phyloP scores from a whole-genome alignment of 2,113 vertebrate genomes.

The Mustelus asterias region DNA sequence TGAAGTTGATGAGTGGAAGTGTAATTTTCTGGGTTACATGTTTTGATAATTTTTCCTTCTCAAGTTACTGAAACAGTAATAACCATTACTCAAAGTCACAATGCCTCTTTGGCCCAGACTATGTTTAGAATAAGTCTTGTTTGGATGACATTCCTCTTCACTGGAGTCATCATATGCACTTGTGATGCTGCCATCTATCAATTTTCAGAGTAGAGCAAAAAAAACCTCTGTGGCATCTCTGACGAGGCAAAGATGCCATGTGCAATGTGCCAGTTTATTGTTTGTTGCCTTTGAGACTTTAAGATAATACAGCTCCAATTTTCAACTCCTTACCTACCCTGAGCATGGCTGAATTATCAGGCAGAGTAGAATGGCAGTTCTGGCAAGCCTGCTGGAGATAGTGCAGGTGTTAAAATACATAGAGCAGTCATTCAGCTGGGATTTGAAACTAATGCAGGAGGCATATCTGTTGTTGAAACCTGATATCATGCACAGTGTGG shows the following conservation, averaged over 20 bases:
- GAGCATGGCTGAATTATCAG: neutral
- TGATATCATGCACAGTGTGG: neutral
- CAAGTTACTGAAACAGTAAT: neutral
- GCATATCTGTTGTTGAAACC: neutral
- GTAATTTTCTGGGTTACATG: neutral
- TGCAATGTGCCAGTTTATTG: neutral
- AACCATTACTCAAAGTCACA: neutral
- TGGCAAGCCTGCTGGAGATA: neutral
- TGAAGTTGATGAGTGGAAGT: neutral
- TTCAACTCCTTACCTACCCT: neutral
- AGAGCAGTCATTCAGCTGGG: neutral
- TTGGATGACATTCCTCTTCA: slow-evolving; percentile 39
- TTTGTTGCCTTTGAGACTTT: neutral
- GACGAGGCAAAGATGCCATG: neutral
- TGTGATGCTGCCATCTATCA: slow-evolving; percentile 24
- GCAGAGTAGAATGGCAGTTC: neutral
- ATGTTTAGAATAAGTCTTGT: slow-evolving; percentile 42
- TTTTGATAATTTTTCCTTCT: neutral
- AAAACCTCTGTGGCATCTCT: neutral
- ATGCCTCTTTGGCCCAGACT: neutral
- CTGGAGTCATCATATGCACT: slow-evolving; percentile 20
- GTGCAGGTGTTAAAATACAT: neutral
- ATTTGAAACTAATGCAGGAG: neutral
- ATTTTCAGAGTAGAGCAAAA: too few species aligned
- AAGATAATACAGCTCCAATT: neutral